Conservation (phyloP, 2,797 vertebrate genomes). For the Balearica regulorum region DNA sequence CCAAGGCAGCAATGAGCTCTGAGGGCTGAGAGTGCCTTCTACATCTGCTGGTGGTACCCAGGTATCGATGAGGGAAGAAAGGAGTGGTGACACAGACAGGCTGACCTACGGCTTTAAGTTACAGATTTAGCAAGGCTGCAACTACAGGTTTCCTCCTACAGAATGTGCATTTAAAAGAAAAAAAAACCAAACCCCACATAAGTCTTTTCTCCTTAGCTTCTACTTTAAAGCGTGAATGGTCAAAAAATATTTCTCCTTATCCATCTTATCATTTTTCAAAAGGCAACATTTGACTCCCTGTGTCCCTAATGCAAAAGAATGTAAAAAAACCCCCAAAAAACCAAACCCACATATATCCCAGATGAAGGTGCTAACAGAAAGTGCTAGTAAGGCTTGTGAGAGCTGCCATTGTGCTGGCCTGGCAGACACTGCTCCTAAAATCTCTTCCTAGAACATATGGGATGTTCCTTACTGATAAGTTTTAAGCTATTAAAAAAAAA, state of each 20-base stretch:
- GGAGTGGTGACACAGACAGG: background rate
- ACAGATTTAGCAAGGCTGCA: background rate
- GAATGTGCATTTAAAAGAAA: background rate
- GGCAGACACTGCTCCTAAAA: background rate
- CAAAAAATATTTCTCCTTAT: background rate
- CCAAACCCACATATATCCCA: background rate
- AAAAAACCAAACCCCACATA: background rate
- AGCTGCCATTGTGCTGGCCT: background rate
- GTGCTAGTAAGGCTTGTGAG: background rate
- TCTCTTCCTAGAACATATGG: constrained; percentile 23
- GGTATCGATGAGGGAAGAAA: background rate
- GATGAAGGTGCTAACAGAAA: background rate
- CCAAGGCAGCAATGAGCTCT: background rate
- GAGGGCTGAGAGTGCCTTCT: background rate
- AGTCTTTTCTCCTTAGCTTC: background rate
- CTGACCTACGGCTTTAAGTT: background rate
- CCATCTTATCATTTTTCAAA: background rate
- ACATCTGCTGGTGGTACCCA: background rate
- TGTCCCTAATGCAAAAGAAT: background rate
- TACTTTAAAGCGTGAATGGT: fast-evolving
- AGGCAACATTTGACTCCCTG: background rate
- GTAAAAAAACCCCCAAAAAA: background rate
- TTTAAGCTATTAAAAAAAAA: background rate
- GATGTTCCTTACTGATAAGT: background rate
- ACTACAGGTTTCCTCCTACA: background rate